These are phyloP conservation scores for Amazona guildingii DNA, from an alignment of 2,113 vertebrate species.

Conservation along the genomic window DNA sequence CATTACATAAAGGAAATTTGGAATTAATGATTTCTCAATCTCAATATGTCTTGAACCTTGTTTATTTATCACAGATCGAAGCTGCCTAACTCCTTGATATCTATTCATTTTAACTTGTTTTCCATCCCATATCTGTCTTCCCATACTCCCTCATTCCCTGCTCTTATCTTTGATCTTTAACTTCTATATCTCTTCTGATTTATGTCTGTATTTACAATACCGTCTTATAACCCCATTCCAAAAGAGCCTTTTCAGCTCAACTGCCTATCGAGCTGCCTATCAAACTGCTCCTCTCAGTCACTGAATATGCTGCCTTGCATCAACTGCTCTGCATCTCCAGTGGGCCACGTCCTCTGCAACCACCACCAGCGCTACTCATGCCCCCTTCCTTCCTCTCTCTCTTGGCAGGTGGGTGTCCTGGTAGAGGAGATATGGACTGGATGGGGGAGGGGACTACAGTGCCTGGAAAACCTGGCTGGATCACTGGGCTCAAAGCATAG, in stretches of 20 bases:
- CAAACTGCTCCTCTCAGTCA: not conserved
- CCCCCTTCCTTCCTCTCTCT: not conserved
- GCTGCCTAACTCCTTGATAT: not conserved
- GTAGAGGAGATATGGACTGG: accelerated
- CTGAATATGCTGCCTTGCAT: not conserved
- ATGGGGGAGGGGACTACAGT: not conserved
- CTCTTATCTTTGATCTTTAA: conserved; percentile 13
- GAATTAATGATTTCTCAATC: not conserved
- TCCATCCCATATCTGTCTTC: not conserved
- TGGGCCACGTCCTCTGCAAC: not conserved
- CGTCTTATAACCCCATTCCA: not conserved
- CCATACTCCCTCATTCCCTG: not conserved
- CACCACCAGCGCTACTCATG: not conserved
- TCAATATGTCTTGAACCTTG: not conserved
- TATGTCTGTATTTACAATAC: not conserved
- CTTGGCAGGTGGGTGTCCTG: too few relatives aligned
- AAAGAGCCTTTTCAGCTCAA: not conserved
- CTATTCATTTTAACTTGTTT: not conserved
- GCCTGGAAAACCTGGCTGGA: not conserved
- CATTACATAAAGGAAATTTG: not conserved
- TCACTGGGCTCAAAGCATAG: not conserved
- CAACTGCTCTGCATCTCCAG: not conserved
- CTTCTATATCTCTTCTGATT: not conserved
- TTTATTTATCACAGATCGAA: not conserved
- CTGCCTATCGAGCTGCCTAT: not conserved